Evolutionary conservation across 2,797 vertebrate genomes (phyloP), one percentile per base, ranked within the genome.

Genomic region (Rhyacichthys aspro): DNA sequence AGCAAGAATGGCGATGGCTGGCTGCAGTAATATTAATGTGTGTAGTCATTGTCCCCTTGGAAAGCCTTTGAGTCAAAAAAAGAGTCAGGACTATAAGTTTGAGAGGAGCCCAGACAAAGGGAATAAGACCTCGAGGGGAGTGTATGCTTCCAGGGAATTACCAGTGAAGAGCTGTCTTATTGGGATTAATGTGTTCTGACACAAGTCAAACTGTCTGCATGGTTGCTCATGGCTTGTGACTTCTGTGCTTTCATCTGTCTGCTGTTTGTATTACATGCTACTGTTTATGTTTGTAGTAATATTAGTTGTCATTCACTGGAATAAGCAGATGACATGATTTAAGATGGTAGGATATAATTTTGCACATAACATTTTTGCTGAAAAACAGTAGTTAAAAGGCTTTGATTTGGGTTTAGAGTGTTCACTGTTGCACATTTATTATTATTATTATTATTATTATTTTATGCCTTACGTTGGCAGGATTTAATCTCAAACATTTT

Each of bases 11-110:
- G 68, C 47, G 39, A 15, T 53, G 55, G 59, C 59, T 36, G 48
- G 67, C 43, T 11, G 14, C 23, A 70, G 32, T 67, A 84, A 79
- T 79, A 79, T 70, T 77, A 76, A 79, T 68, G 74, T 57, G 55
- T 8, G 19, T 48, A 39, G 61, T 39, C 77, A 62, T 38, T 64
- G 75, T 67, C 66, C 74, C 43, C 9, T 57, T 58, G 45, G 38
- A 70, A 72, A 55, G 60, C n/a, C 16, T 48, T 48, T 52, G 65
- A 81, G 59, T 74, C 73, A 75, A 59, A 69, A n/a, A 36, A 46
- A 19, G n/a, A 72, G 66, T 58, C 71, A 66, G 42, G 72, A 74
- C 55, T 71, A 66, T 1, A 10, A 39, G 52, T 73, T 70, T 17
- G 81, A 61, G 67, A 73, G n/a, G n/a, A n/a, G n/a, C n/a, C 59